Evolutionary conservation across 92 coral and sea anemone genomes (phyloP).

Genomic region (Plumapathes pennacea): DNA sequence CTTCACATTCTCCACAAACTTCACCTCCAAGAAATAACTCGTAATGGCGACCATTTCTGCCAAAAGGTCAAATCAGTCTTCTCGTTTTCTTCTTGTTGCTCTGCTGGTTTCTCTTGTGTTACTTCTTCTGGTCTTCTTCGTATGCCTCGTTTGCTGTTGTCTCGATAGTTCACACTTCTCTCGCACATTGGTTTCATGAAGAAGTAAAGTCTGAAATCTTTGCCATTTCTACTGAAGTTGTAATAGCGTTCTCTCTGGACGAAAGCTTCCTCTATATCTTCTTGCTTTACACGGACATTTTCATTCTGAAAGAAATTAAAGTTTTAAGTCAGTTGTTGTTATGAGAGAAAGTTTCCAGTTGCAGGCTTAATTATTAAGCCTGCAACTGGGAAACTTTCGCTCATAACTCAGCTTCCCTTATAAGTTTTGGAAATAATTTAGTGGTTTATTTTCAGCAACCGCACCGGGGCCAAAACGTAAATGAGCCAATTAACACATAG

Average conservation of each 20-base stretch:
- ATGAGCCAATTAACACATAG: no score
- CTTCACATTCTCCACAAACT: no score
- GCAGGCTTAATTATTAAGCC: no score
- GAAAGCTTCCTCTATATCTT: slow-evolving; percentile 66
- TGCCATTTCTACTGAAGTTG: slow-evolving; percentile 46
- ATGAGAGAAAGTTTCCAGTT: no score
- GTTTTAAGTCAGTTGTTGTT: no score
- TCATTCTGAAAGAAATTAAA: slow-evolving; percentile 19
- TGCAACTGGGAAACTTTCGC: background rate
- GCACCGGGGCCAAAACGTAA: no score
- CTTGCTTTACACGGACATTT: slow-evolving; percentile 41
- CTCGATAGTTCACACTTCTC: slow-evolving; percentile 40
- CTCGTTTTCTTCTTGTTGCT: slow-evolving; percentile 9
- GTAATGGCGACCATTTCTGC: no score
- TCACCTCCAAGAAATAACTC: no score
- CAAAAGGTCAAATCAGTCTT: no score
- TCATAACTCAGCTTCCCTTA: background rate
- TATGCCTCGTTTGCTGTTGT: slow-evolving; percentile 41
- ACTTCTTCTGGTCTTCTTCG: slow-evolving; percentile 30
- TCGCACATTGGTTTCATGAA: slow-evolving; percentile 77
- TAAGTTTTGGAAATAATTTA: no score
- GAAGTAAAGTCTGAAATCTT: slow-evolving; percentile 66
- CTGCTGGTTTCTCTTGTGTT: slow-evolving; percentile 4
- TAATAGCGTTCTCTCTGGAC: slow-evolving; percentile 63
- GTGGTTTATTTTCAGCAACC: no score